Base-by-base conservation (phyloP, 2,888 invertebrate genomes). In the Tanytarsus gracilentus region DNA sequence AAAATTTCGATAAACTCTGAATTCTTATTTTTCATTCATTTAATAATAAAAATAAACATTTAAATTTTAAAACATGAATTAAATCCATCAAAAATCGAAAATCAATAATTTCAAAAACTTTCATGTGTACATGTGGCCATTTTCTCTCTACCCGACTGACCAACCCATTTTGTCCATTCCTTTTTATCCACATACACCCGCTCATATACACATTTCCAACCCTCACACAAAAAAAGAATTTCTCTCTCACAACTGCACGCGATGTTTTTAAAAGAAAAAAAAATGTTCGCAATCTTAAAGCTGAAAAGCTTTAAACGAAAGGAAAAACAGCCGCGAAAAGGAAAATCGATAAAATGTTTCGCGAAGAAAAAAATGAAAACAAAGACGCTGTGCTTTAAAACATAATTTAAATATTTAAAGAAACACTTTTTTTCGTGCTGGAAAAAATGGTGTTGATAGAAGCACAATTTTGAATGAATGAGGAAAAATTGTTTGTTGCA, bases 371-470 rank as follows among this genome's bases (percentile, higher is more conserved):
- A 55, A 55, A 55, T 55, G 40, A 55, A 55, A 55, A 55, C 55
- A 55, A 55, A 55, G 55, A 55, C 55, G 55, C 33, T 55, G 55
- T 33, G 55, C 55, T 55, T 55, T 55, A 55, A 55, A 55, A 55
- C 55, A 55, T 55, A 55, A 55, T 55, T 55, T 55, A 55, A 55
- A 55, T 55, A 55, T 55, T 55, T 55, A 55, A 55, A 55, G 55
- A 55, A 44, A 40, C 26, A 55, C 55, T 55, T 62, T 62, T 55
- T 62, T 62, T 48, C 26, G 39, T 30, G 60, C 48, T 58, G 55
- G 29, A 27, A 29, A 26, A 58, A 40, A 44, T 58, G 58, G 48
- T 58, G 58, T 58, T 58, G 58, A 58, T 48, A 30, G 56, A 56
- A 27, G 16, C 40, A 44, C n/a, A 40, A 40, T 11, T 56, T 56